Conservation (phyloP, 2,797 vertebrate genomes). For the Tolypeutes matacus region DNA sequence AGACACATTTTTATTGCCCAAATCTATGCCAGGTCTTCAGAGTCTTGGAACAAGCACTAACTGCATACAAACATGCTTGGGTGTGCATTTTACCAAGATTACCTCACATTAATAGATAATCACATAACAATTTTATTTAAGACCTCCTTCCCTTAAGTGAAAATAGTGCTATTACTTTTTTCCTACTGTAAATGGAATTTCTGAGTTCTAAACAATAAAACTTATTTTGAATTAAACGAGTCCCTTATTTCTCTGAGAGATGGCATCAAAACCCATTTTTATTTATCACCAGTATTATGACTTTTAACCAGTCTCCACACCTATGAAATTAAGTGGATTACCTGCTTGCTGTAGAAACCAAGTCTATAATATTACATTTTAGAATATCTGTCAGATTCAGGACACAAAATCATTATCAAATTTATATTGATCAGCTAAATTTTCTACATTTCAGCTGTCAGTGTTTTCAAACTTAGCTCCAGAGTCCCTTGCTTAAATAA, state of each 20-base stretch:
- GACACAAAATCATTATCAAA: background rate
- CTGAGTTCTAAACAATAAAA: slow-evolving; percentile 50
- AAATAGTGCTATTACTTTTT: background rate
- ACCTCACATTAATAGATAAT: background rate
- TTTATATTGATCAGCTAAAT: background rate
- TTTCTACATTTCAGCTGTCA: background rate
- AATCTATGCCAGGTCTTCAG: slow-evolving; percentile 17
- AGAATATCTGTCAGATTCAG: slow-evolving; percentile 20
- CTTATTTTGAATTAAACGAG: background rate
- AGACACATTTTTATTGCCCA: slow-evolving; percentile 54
- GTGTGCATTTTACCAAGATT: slow-evolving; percentile 60
- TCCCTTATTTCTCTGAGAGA: background rate
- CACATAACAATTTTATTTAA: background rate
- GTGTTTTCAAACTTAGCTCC: slow-evolving; percentile 8
- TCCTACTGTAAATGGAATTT: slow-evolving; percentile 27
- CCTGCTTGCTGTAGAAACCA: background rate
- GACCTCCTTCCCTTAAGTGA: background rate
- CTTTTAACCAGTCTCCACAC: background rate
- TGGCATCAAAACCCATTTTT: background rate
- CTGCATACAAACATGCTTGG: background rate
- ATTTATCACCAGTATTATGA: background rate
- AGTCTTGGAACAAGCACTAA: slow-evolving; percentile 33
- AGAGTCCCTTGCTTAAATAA: slow-evolving; percentile 45
- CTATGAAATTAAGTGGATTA: background rate
- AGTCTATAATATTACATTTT: background rate